Evolutionary conservation across 2,113 vertebrate genomes (phyloP), one percentile per base, ranked within the genome.

Genomic region (Podiceps cristatus): DNA sequence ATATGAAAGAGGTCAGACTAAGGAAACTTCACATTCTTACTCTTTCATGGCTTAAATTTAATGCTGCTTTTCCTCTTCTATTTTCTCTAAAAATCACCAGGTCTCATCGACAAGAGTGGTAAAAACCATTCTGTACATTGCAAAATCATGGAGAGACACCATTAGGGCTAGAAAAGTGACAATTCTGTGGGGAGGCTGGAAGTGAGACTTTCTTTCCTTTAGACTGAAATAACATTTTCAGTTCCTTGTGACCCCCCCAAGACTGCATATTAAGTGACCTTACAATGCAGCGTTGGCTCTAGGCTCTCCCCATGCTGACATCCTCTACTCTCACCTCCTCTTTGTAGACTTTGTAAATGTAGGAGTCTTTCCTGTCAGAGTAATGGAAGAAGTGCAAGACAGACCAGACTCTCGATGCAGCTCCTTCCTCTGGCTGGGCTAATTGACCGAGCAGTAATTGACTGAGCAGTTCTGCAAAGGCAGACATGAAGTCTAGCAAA

Each of bases 381-480:
- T 66, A 69, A 90, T 27, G 47, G 74, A 96, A 92, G 90, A 93
- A 94, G 89, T 68, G 78, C 73, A 96, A 97, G 95, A 97, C 91
- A 93, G 50, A 79, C 37, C 88, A 94, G 82, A 85, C 78, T 91
- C 93, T 94, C 1, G 4, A 14, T 90, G 75, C 40, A 90, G 92
- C 71, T 66, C 74, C 94, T 89, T 92, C 56, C 83, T 74, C 69
- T 60, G 91, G 90, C 47, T 91, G 78, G 94, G 76, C 94, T 90
- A 96, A 97, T 62, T 91, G 92, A 78, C 1, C 0, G 62, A 96
- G 81, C 66, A 90, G 77, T 86, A 95, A 96, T 24, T 90, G 96
- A 58, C 83, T 84, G 82, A 86, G 90, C 79, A 85, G 62, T 5
- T 94, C 72, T 86, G 75, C 71, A 88, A 82, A 91, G 62, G 91